Evolutionary conservation across 2,888 invertebrate species (phyloP).

Genomic region (Euclidia mi): DNA sequence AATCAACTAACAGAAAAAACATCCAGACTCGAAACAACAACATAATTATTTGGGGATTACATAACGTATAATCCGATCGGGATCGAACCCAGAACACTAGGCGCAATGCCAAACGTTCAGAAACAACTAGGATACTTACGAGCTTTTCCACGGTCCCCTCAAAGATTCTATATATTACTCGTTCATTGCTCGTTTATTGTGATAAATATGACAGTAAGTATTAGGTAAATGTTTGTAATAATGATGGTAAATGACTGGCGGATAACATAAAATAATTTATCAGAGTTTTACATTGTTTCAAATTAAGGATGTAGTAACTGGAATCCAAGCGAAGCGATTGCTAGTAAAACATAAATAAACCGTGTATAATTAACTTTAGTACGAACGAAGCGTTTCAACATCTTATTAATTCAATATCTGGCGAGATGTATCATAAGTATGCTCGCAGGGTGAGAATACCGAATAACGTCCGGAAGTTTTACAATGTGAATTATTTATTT

Average conservation of each 20-base stretch:
- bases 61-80: too few relatives aligned
- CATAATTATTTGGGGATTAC: too few relatives aligned
- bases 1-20: too few relatives aligned
- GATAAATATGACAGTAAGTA: too few relatives aligned
- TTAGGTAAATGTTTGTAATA: background rate
- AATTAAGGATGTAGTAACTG: conserved; percentile 5
- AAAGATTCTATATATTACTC: too few relatives aligned
- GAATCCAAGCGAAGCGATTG: conserved; percentile 4
- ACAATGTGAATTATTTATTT: conserved; percentile 20
- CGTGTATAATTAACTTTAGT: conserved; percentile 35
- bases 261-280: conserved; percentile 1
- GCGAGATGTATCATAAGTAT: conserved; percentile 37
- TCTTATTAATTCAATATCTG: conserved; percentile 53
- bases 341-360: conserved; percentile 31
- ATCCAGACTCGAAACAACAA: too few relatives aligned
- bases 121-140: too few relatives aligned
- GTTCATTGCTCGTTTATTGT: too few relatives aligned
- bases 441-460: conserved; percentile 20
- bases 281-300: conserved; percentile 4
- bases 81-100: too few relatives aligned
- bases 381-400: conserved; percentile 32
- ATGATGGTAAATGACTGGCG: background rate
- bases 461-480: conserved; percentile 14
- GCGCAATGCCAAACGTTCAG: too few relatives aligned
- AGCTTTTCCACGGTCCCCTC: too few relatives aligned